Conservation (phyloP, 2,888 invertebrate genomes). For the Sabellastarte sp. region DNA sequence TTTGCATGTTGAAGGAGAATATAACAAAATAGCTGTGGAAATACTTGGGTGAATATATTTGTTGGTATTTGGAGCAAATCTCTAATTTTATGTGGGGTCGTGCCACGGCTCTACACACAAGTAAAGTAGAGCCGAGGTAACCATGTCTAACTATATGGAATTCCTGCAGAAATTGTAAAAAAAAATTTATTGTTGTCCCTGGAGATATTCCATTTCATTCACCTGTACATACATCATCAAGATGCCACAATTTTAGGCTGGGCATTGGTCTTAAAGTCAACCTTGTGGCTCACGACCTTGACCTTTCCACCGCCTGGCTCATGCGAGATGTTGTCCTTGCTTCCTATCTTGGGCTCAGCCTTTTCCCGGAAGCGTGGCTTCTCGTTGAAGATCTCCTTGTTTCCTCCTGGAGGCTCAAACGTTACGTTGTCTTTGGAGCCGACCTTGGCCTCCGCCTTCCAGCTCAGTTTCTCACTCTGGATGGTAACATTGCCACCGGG, state of each 20-base stretch:
- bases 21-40: no score
- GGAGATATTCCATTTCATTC: no score
- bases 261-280: neutral
- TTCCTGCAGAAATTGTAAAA: no score
- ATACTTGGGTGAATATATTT: no score
- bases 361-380: conserved; percentile 24
- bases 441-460: conserved; percentile 32
- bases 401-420: neutral
- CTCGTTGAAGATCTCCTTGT: conserved; percentile 24
- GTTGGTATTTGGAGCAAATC: no score
- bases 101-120: no score
- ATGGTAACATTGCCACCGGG: conserved; percentile 2
- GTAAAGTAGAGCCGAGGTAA: no score
- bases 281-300: conserved; percentile 6
- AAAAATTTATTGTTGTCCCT: no score
- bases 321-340: neutral
- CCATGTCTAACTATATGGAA: no score
- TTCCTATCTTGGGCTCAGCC: neutral
- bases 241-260: neutral
- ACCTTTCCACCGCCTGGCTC: conserved; percentile 9
- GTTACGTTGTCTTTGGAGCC: conserved; percentile 29
- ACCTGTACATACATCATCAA: no score
- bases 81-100: no score
- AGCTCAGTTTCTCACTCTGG: conserved; percentile 3
- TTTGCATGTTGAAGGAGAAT: no score